These are phyloP conservation scores for Pantelozetes paolii DNA, from an alignment of 2,888 invertebrate species.

Conservation along the genomic window DNA sequence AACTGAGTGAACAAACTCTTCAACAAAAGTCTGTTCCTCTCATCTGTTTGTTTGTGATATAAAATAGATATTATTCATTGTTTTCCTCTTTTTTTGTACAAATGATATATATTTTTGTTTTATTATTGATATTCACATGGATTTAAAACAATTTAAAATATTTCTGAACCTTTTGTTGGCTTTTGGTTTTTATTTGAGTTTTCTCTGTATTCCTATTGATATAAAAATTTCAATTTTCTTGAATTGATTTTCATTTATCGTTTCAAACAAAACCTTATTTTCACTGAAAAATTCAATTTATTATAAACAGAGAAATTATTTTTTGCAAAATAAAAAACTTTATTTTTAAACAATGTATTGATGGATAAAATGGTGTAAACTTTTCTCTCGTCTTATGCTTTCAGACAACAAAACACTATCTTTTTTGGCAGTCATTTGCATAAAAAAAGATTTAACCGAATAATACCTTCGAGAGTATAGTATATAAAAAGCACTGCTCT, in stretches of 20 bases:
- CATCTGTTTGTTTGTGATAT: slow-evolving; percentile 17
- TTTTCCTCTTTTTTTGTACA: neutral
- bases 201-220: no score
- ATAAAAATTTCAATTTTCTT: neutral
- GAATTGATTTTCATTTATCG: neutral
- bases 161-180: no score
- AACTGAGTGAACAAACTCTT: neutral
- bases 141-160: neutral
- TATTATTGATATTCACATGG: neutral
- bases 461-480: neutral
- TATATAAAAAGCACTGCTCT: neutral
- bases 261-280: neutral
- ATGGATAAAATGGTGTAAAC: no score
- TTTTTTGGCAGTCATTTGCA: neutral
- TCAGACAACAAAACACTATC: neutral
- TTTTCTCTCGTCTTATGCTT: neutral
- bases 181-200: no score
- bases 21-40: neutral
- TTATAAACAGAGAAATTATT: neutral
- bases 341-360: no score
- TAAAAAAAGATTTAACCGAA: neutral
- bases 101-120: slow-evolving; percentile 1
- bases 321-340: neutral
- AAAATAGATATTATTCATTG: neutral
- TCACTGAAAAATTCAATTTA: neutral